Conservation (phyloP, 64 coral and sea anemone genomes). For the Porites lutea region DNA sequence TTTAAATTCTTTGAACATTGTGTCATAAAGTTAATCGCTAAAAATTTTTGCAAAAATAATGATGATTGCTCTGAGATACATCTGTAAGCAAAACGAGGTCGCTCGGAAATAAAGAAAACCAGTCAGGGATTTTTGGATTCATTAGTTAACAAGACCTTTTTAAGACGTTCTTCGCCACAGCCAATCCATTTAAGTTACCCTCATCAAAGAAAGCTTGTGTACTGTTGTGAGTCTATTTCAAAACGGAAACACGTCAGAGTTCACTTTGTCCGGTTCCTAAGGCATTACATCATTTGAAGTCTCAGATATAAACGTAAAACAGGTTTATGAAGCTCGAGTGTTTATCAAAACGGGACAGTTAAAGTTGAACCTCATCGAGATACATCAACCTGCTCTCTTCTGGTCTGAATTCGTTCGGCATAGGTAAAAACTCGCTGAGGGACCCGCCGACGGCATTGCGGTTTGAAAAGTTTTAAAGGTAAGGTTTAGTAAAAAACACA, state of each 20-base stretch:
- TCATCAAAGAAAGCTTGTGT: neutral
- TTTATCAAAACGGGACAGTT: neutral
- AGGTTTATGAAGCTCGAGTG: neutral
- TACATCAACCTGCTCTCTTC: neutral
- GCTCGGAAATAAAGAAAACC: neutral
- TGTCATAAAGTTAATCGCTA: neutral
- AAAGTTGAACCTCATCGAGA: neutral
- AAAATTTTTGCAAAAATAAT: neutral
- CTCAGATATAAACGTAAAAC: neutral
- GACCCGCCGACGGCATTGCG: too few relatives aligned
- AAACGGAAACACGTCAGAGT: conserved; percentile 37
- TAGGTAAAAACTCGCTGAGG: too few relatives aligned
- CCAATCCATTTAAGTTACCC: neutral
- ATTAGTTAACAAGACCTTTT: neutral
- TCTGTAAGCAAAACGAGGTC: neutral
- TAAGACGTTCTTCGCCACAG: neutral
- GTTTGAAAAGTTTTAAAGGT: neutral
- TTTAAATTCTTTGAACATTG: conserved; percentile 34
- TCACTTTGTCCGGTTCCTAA: neutral
- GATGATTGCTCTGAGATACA: neutral
- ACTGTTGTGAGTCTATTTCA: neutral
- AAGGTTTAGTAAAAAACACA: neutral
- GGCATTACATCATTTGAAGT: conserved; percentile 19
- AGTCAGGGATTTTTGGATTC: neutral
- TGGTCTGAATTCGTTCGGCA: too few relatives aligned